Conservation (phyloP, 2,113 vertebrate genomes). For the Asarcornis scutulata region DNA sequence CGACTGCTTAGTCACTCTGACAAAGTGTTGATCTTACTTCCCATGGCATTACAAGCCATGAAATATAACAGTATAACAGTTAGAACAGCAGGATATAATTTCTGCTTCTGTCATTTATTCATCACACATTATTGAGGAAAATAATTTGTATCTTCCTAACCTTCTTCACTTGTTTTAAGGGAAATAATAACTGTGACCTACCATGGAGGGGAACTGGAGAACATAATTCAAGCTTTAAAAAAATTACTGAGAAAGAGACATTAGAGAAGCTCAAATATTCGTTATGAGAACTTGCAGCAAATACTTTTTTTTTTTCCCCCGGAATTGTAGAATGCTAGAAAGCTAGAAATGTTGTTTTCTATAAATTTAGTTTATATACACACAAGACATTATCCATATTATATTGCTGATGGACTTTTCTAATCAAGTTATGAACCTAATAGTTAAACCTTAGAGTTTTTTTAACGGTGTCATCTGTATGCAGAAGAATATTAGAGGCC, state of each 20-base stretch:
- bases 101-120: constrained; percentile 8
- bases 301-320: not conserved
- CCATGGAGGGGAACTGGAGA: not conserved
- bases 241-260: not conserved
- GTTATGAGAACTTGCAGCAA: not conserved
- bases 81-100: not conserved
- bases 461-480: not conserved
- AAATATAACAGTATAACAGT: not conserved
- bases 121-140: not conserved
- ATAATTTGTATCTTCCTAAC: not conserved
- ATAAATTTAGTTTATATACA: not conserved
- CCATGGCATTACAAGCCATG: not conserved
- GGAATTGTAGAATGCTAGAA: not conserved
- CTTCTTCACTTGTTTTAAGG: not conserved
- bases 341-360: not conserved
- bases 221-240: not conserved
- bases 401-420: not conserved
- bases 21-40: constrained; percentile 15
- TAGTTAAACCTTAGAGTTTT: not conserved
- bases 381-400: not conserved
- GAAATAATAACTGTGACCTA: not conserved
- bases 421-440: not conserved
- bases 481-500: not conserved
- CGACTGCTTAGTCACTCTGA: not conserved
- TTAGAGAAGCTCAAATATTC: not conserved